Conservation (phyloP, 2,797 vertebrate genomes). For the Rhincodon typus region DNA sequence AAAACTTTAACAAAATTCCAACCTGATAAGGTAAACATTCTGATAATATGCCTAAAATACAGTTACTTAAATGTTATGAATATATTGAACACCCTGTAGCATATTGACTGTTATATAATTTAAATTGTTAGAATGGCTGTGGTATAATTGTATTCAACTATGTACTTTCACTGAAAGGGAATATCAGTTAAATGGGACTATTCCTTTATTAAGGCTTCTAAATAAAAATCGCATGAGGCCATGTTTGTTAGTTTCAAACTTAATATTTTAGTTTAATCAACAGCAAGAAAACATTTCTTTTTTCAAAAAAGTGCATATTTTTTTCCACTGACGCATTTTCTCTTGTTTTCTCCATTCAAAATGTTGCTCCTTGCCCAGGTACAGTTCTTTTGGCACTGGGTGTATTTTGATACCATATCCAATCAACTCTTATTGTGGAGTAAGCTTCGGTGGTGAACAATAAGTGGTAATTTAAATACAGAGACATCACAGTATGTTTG, state of each 20-base stretch:
- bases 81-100: neutral
- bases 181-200: neutral
- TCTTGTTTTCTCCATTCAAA: neutral
- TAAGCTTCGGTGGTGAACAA: neutral
- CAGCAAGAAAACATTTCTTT: neutral
- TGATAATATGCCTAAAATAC: neutral
- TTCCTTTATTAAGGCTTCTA: neutral
- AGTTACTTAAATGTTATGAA: neutral
- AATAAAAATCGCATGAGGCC: neutral
- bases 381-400: neutral
- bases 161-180: neutral
- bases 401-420: neutral
- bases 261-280: neutral
- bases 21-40: neutral
- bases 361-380: neutral
- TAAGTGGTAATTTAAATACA: neutral
- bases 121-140: neutral
- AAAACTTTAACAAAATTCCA: neutral
- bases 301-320: neutral
- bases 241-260: neutral
- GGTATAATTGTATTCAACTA: neutral
- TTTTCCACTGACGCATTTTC: neutral
- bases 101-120: neutral
- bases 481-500: neutral
- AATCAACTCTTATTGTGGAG: neutral